phyloP scores from a whole-genome alignment of 2,888 invertebrate species.

The Theretra japonica region DNA sequence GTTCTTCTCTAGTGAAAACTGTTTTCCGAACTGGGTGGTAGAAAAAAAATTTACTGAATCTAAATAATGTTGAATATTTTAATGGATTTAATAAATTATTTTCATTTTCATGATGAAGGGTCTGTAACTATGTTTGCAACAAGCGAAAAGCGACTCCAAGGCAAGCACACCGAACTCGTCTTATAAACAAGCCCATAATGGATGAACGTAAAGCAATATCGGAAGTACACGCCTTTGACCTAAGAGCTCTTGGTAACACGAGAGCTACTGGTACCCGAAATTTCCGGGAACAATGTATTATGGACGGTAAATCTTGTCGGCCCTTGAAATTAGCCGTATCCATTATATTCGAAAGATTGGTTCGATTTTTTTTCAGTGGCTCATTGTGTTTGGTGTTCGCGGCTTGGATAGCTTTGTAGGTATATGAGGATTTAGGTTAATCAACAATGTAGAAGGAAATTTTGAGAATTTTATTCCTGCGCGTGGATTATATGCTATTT shows the following conservation, averaged over 20 bases:
- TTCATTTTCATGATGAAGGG: no score
- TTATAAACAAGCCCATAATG: slow-evolving; percentile 16
- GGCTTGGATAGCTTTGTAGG: not conserved
- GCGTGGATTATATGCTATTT: no score
- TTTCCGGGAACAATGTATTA: slow-evolving; percentile 22
- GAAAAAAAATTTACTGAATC: no score
- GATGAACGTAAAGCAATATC: slow-evolving; percentile 14
- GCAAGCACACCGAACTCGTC: not conserved
- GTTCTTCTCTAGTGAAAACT: no score
- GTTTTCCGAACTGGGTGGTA: no score
- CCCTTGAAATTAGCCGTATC: slow-evolving; percentile 13
- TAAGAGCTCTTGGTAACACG: slow-evolving; percentile 5
- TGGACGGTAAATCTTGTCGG: not conserved
- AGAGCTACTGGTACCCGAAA: not conserved
- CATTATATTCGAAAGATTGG: slow-evolving; percentile 22
- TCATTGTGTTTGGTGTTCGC: not conserved
- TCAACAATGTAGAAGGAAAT: no score
- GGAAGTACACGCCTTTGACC: slow-evolving; percentile 20
- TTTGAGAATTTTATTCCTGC: no score
- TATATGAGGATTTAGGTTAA: not conserved
- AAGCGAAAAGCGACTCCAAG: not conserved
- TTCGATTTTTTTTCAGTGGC: slow-evolving; percentile 28
- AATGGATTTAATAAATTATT: no score
- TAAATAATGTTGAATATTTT: no score
- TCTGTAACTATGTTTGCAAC: not conserved